Percentiles rank a stretch among this genome's conserved stretches.
These are phyloP conservation scores for Autographa pulchrina DNA, from an alignment of 2,888 invertebrate genomes.

Conservation along the genomic window DNA sequence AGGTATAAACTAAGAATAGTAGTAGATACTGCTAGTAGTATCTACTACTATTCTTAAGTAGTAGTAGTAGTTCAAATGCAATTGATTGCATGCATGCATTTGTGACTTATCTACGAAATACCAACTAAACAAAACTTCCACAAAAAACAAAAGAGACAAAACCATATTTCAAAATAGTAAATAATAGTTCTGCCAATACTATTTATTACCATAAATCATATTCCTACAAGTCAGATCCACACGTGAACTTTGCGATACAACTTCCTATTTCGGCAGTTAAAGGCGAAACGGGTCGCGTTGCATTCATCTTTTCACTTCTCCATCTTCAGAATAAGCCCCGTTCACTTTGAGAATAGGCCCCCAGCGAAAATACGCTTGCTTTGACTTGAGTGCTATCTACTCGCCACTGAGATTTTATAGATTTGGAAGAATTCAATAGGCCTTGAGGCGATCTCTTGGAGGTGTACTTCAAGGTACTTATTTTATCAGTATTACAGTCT, in stretches of 20 bases:
- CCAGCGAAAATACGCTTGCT: constrained; percentile 69
- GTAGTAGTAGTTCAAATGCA: no score
- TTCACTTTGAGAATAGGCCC: constrained; percentile 75
- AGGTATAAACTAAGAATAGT: no score
- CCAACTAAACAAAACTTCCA: neutral
- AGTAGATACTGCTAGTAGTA: no score
- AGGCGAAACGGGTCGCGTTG: constrained; percentile 70
- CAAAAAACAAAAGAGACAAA: neutral
- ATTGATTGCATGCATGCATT: no score
- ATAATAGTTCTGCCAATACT: neutral
- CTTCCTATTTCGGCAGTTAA: constrained; percentile 68
- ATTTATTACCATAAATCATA: constrained; percentile 2
- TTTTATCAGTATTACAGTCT: neutral
- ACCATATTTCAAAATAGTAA: neutral
- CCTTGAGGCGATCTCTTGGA: constrained; percentile 34
- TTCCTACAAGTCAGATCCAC: neutral
- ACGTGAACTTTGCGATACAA: constrained; percentile 52
- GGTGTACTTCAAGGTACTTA: constrained; percentile 29
- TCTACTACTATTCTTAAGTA: no score
- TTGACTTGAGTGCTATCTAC: constrained; percentile 66
- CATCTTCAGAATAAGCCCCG: constrained; percentile 72
- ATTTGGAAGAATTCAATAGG: constrained; percentile 62
- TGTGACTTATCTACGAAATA: no score
- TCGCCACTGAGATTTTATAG: constrained; percentile 64
- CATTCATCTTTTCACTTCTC: constrained; percentile 76